Evolutionary conservation across 1,140 invertebrate genomes (phyloP).

Genomic region (Lethocerus indicus): DNA sequence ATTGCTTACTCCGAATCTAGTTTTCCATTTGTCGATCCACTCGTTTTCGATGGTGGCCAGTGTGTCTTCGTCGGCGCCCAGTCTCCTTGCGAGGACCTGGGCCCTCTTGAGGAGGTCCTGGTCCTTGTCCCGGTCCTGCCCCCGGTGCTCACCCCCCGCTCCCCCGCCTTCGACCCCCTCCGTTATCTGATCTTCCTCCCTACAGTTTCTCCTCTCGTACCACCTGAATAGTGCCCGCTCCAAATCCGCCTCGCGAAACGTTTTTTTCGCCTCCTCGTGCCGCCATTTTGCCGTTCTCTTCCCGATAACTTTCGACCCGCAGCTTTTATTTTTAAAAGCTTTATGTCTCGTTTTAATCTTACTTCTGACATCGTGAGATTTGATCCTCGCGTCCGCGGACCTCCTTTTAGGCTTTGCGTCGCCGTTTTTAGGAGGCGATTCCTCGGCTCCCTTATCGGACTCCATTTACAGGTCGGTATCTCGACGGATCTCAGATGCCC

Average conservation of each 20-base stretch:
- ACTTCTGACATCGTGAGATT: no score
- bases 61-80: conserved; percentile 11
- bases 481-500: no score
- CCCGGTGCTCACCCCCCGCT: not conserved
- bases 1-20: conserved; percentile 14
- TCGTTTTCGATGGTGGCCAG: conserved; percentile 11
- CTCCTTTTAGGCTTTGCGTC: no score
- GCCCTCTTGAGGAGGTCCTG: conserved; percentile 17
- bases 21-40: conserved; percentile 16
- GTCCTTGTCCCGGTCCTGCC: not conserved
- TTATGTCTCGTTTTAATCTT: no score
- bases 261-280: conserved; percentile 2
- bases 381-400: no score
- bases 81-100: conserved; percentile 12
- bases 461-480: no score
- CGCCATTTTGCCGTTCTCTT: conserved; percentile 2
- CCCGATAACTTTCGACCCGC: conserved; percentile 1
- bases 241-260: conserved; percentile 16
- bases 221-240: conserved; percentile 20
- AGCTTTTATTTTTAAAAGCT: conserved; percentile 11
- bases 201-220: conserved; percentile 16
- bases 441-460: no score
- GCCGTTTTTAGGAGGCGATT: no score
- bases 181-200: not conserved
- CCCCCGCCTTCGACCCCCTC: no score